These are phyloP conservation scores for Apamea monoglypha DNA, from an alignment of 2,888 invertebrate species.

Conservation along the genomic window DNA sequence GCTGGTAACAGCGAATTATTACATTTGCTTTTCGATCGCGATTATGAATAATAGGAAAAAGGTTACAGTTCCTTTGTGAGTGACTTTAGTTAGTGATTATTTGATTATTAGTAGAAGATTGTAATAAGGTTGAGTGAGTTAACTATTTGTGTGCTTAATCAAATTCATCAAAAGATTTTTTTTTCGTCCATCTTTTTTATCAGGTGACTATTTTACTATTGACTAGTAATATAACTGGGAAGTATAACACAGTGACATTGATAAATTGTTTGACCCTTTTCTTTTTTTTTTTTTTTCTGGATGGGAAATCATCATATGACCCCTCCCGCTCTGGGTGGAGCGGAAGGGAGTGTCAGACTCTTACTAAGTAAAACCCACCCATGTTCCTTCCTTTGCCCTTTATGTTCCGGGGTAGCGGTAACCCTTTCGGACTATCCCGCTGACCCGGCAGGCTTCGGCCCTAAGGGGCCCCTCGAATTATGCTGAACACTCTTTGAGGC, in stretches of 20 bases:
- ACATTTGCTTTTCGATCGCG: constrained; percentile 67
- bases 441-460: too few species aligned
- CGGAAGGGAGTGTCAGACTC: too few species aligned
- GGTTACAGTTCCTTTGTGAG: constrained; percentile 29
- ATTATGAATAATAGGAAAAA: constrained; percentile 54
- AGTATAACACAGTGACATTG: neutral
- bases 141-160: neutral
- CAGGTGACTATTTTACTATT: neutral
- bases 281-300: too few species aligned
- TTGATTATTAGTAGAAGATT: constrained; percentile 13
- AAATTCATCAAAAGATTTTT: neutral
- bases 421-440: too few species aligned
- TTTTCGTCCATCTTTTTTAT: neutral
- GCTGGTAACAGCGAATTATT: constrained; percentile 74
- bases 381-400: too few species aligned
- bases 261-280: neutral
- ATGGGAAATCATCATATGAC: too few species aligned
- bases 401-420: too few species aligned
- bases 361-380: too few species aligned
- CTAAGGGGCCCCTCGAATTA: too few species aligned
- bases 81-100: constrained; percentile 8
- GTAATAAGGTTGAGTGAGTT: neutral
- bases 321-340: too few species aligned
- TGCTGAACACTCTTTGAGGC: too few species aligned
- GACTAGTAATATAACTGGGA: neutral